phyloP scores from a whole-genome alignment of 2,113 vertebrate species.

The Stictonetta naevosa region DNA sequence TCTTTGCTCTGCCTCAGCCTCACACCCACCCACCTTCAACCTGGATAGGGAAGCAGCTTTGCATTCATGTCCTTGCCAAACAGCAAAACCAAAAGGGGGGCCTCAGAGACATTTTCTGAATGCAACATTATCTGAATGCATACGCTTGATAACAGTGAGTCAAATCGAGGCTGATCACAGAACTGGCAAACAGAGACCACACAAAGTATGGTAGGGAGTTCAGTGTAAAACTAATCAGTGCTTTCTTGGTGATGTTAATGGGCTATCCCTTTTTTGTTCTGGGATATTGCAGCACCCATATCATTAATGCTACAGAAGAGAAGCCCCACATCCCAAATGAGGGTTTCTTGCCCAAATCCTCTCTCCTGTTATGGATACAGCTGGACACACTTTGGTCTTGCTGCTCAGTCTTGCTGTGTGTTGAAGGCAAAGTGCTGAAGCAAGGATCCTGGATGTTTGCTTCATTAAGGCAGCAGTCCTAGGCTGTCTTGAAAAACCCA shows the following conservation, averaged over 20 bases:
- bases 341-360: background rate
- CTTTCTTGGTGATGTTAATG: background rate
- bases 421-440: background rate
- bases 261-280: background rate
- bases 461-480: background rate
- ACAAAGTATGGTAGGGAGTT: background rate
- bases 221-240: background rate
- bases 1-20: background rate
- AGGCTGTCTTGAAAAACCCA: background rate
- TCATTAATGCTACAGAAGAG: background rate
- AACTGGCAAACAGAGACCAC: background rate
- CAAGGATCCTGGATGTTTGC: background rate
- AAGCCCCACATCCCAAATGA: background rate
- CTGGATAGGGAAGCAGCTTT: background rate
- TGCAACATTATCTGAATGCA: fast-evolving
- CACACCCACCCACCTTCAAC: fast-evolving
- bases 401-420: background rate
- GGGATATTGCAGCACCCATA: background rate
- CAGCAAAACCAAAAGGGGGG: background rate
- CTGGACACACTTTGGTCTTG: background rate
- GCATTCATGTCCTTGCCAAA: fast-evolving
- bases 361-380: background rate
- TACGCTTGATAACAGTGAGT: background rate
- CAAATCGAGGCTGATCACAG: background rate
- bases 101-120: background rate